Evolutionary conservation across 1,140 invertebrate genomes (phyloP), one percentile per base, ranked within the genome.

Genomic region (Drosophila bipectinata): DNA sequence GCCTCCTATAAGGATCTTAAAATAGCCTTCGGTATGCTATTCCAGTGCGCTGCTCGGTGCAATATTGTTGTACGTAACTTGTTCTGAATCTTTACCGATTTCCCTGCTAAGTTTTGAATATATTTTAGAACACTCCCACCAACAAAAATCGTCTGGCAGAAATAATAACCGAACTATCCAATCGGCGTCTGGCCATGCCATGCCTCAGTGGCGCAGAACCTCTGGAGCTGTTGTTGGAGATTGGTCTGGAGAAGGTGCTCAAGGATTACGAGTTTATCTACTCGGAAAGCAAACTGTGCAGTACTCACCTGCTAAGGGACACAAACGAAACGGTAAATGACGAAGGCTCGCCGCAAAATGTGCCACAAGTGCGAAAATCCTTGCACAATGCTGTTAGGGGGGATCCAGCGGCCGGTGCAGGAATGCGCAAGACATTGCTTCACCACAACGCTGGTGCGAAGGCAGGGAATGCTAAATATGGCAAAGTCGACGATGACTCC

Each of bases 261-360:
- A 92, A 92, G 56, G 91, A 92, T 34, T 92, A 91, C 28, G 90
- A 92, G 53, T 92, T 77, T 9, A 92, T 92, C 12, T 92, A 82
- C 26, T 78, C 66, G 5, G 90, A 92, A 41, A 91, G 91, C 47
- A 92, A 91, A 67, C 49, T 92, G 14, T 91, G 91, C 64, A 82
- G 81, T 52, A 59, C 66, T 0, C 82, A 63, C 55, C 61, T 83
- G 26, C 66, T 92, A 7, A 90, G 77, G 32, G 53, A 53, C 18
- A 54, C n/a, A 14, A 30, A 8, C 3, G 69, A 75, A 2, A 41
- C 49, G 7, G 26, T 45, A 3, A 12, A 30, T 24, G 68, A 63
- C 34, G 74, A 30, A 21, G 41, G n/a, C 14, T 30, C 62, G 6
- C 28, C 51, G 12, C 68, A 54, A 48, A 76, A 63, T 67, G 51